Conservation (phyloP, 2,113 vertebrate genomes). For the Tricholaema leucomelas region DNA sequence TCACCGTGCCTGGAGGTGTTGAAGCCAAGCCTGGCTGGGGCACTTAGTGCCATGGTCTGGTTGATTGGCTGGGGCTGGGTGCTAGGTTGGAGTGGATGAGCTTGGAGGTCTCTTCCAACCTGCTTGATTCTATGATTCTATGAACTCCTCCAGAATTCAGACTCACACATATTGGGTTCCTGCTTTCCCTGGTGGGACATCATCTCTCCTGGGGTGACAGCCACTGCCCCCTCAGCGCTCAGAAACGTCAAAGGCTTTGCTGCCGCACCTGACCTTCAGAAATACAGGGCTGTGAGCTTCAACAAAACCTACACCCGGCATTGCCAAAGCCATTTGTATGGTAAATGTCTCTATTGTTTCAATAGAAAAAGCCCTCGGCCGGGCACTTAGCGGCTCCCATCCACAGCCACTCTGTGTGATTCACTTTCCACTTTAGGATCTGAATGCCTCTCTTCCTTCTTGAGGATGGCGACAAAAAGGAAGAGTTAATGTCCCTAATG, state of each 20-base stretch:
- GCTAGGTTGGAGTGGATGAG: no score
- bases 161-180: rapidly evolving
- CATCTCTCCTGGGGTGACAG: background rate
- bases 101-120: no score
- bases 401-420: background rate
- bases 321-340: background rate
- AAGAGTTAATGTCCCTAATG: background rate
- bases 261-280: background rate
- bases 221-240: background rate
- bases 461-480: background rate
- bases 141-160: background rate
- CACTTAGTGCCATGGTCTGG: no score
- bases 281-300: background rate
- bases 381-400: conserved; percentile 1
- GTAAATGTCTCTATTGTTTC: conserved; percentile 16
- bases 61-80: no score
- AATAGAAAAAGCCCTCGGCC: background rate
- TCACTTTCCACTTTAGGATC: background rate
- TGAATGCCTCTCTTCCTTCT: background rate
- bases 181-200: background rate
- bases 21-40: no score
- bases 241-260: background rate
- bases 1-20: no score
- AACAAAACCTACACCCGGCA: background rate
- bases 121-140: no score